These are phyloP conservation scores for Pterophyllum scalare DNA, from an alignment of 2,113 vertebrate species.

Conservation along the genomic window DNA sequence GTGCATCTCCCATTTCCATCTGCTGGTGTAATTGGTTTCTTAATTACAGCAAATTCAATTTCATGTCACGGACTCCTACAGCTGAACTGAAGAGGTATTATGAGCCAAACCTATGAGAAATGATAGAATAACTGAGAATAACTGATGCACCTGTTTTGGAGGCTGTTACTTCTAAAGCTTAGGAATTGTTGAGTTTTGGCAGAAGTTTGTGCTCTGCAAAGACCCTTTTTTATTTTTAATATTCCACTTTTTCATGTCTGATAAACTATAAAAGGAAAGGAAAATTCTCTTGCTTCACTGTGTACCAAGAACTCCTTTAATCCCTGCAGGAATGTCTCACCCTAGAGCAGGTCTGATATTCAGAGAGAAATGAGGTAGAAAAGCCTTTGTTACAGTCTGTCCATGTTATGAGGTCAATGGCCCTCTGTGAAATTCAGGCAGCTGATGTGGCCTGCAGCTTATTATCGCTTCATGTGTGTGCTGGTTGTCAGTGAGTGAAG, in stretches of 20 bases:
- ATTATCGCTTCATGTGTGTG: slow-evolving; percentile 14
- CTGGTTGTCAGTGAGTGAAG: slow-evolving; percentile 13
- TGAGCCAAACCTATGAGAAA: background rate
- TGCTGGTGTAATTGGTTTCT: background rate
- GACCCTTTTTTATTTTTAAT: background rate
- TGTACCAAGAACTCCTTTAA: slow-evolving; percentile 28
- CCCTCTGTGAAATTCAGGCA: slow-evolving; percentile 1
- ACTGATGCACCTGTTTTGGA: background rate
- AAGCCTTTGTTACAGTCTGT: background rate
- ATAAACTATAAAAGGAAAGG: slow-evolving; percentile 28
- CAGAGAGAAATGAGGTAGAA: slow-evolving; percentile 41
- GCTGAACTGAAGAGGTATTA: background rate
- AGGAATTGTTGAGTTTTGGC: background rate
- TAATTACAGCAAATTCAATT: background rate
- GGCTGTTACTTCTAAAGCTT: background rate
- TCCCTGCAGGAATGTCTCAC: slow-evolving; percentile 4
- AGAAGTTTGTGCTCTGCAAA: background rate
- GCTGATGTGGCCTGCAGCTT: slow-evolving; percentile 27
- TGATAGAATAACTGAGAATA: background rate
- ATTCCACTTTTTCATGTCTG: background rate
- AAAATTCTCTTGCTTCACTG: background rate
- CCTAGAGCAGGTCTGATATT: slow-evolving; percentile 27
- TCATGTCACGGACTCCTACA: background rate
- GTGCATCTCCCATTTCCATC: background rate
- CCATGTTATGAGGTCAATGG: slow-evolving; percentile 10